phyloP scores from a whole-genome alignment of 2,797 vertebrate genomes.

The Hydrocynus forskahlii region DNA sequence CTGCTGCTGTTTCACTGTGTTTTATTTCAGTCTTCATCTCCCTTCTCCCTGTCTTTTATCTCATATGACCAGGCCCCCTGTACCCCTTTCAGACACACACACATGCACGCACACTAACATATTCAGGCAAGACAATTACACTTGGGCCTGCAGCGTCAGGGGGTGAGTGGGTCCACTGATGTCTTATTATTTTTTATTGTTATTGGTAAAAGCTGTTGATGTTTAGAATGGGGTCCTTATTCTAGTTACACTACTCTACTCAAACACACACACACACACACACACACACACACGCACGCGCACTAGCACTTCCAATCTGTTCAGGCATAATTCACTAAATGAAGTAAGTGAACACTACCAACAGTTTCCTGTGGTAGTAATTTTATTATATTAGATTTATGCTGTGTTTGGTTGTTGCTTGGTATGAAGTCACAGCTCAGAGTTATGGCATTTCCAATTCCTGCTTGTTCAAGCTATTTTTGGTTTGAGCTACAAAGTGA shows the following conservation, averaged over 20 bases:
- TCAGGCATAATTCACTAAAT: not conserved
- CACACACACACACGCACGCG: slow-evolving; percentile 6
- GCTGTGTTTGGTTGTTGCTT: too few relatives aligned
- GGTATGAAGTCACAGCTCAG: too few relatives aligned
- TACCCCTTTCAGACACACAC: not conserved
- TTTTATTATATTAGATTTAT: too few relatives aligned
- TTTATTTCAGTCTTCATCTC: slow-evolving; percentile 10
- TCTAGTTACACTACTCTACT: not conserved
- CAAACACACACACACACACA: not conserved
- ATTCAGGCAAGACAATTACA: too few relatives aligned
- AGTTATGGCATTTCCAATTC: too few relatives aligned
- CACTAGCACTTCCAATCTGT: too few relatives aligned
- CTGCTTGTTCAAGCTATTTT: too few relatives aligned
- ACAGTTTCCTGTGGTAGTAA: not conserved
- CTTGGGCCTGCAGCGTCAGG: too few relatives aligned
- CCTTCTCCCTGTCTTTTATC: not conserved
- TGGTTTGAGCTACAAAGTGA: too few relatives aligned
- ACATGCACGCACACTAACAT: too few relatives aligned
- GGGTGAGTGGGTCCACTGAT: too few relatives aligned
- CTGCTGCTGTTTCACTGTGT: not conserved
- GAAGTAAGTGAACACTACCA: not conserved
- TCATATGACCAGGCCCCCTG: not conserved
- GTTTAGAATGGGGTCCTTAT: not conserved
- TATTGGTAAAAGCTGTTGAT: not conserved
- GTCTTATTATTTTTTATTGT: not conserved